These are phyloP conservation scores for Drosophila elegans DNA, from an alignment of 1,140 invertebrate species.

Conservation along the genomic window DNA sequence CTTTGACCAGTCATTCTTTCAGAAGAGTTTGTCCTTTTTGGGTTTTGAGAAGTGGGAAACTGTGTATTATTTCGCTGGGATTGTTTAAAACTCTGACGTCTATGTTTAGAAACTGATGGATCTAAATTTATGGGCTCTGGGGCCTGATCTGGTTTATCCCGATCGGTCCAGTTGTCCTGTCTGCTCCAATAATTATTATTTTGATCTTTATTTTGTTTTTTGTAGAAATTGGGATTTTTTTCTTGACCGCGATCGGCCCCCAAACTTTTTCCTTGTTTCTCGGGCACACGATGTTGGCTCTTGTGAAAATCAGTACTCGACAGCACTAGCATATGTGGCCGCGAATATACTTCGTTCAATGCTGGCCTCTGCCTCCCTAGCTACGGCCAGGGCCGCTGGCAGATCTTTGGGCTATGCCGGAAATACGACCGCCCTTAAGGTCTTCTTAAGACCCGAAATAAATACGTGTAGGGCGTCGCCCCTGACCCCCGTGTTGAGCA, in stretches of 20 bases:
- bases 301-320: constrained; percentile 3
- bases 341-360: constrained; percentile 4
- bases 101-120: no score
- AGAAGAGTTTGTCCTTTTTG: no score
- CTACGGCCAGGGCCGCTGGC: constrained; percentile 2
- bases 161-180: background rate
- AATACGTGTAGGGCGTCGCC: background rate
- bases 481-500: background rate
- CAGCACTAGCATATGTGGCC: no score
- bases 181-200: background rate
- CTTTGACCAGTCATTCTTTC: no score
- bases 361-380: constrained; percentile 5
- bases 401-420: constrained; percentile 4
- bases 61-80: no score
- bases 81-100: no score
- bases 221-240: constrained; percentile 18
- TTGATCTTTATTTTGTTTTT: constrained; percentile 9
- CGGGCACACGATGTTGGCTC: background rate
- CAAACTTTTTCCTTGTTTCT: constrained; percentile 5
- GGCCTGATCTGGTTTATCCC: no score
- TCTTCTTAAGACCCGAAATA: background rate
- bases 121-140: no score
- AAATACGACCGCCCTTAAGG: background rate
- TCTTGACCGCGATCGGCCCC: background rate
- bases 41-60: no score